Evolutionary conservation across 2,797 vertebrate species (phyloP).

Genomic region (Sebastes kiyomatsui): DNA sequence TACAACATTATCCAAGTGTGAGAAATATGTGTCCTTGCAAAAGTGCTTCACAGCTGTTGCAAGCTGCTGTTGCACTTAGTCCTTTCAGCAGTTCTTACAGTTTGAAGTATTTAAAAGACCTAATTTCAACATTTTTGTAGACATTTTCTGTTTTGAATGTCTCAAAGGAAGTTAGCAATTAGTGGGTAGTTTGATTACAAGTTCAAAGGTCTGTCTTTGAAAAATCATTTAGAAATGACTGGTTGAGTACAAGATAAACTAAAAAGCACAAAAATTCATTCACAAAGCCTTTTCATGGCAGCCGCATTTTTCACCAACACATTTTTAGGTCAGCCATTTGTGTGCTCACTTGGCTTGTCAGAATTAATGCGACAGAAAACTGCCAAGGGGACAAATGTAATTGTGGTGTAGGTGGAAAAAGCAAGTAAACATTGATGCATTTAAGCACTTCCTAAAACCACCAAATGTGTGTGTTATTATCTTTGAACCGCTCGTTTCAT

Average conservation of each 20-base stretch:
- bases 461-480: constrained; percentile 52
- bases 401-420: constrained; percentile 47
- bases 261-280: constrained; percentile 15
- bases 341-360: constrained; percentile 24
- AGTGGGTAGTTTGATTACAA: neutral
- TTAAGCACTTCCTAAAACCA: constrained; percentile 41
- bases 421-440: constrained; percentile 50
- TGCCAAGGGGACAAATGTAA: constrained; percentile 50
- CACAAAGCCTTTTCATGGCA: constrained; percentile 13
- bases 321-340: constrained; percentile 35
- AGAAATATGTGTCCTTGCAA: constrained; percentile 11
- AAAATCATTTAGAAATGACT: neutral
- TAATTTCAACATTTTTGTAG: neutral
- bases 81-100: neutral
- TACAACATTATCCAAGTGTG: constrained; percentile 14
- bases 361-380: constrained; percentile 46
- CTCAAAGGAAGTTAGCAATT: neutral
- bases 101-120: neutral
- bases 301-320: neutral
- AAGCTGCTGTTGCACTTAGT: neutral
- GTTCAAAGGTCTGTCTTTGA: neutral
- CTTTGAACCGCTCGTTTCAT: constrained; percentile 62
- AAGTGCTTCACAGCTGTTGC: neutral
- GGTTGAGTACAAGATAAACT: neutral
- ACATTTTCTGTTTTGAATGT: neutral